Base-by-base conservation (phyloP, 2,797 vertebrate genomes). In the Microchirus variegatus region DNA sequence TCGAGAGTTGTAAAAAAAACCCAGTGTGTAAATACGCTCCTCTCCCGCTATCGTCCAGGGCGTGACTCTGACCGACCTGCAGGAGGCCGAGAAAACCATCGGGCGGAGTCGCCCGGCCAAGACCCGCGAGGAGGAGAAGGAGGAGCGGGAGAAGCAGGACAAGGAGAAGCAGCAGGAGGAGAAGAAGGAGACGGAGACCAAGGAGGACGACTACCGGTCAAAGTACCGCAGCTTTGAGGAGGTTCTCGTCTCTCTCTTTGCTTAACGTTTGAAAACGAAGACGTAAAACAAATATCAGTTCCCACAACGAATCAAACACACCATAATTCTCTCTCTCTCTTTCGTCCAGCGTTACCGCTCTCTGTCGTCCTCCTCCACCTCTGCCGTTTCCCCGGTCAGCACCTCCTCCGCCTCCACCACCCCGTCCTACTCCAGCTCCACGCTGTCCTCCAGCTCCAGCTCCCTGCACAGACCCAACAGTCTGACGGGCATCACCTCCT, bases 81-180 rank as follows among this genome's bases (percentile, higher is more conserved):
- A 99, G 75, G 97, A 99, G 90, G 97, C 97, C 26, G 97, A 99
- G 87, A 99, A 99, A 93, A 97, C 96, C 63, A 98, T 99, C 74
- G 94, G 94, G 72, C 93, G 95, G 91, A 96, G 84, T 93, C 96
- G 96, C 65, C 62, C 95, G 62, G 77, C 85, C 1, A 91, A 95
- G 87, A 93, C 94, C 63, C 92, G 95, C 78, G 96, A 98, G 81
- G 96, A 97, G 70, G 97, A 98, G 88, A 97, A 95, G 80, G 96
- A 98, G 88, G 95, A 98, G 86, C 95, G 94, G 61, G 96, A 98
- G 85, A 97, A 98, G 81, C 95, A 98, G 62, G 96, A 98, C 78
- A 96, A 98, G 80, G 96, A 99, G 88, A 96, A 97, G 89, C 95
- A 97, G 90, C 95, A 97, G 82, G 96, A 98, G 78, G 95, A 99